Base-by-base conservation (phyloP, 2,113 vertebrate genomes). In the Mobula hypostoma region DNA sequence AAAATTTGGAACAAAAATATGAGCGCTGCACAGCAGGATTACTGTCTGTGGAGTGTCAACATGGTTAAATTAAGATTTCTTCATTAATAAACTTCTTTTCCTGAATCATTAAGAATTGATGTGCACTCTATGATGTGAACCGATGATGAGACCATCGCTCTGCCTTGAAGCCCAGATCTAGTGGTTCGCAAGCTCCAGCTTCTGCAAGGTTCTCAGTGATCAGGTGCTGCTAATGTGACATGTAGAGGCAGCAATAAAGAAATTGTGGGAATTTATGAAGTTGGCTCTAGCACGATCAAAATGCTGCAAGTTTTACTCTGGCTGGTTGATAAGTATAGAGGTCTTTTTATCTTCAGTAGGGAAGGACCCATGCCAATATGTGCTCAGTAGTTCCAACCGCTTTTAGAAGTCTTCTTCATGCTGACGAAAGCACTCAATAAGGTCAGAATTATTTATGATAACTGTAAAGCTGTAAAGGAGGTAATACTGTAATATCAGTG, bases 351-450 rank as follows among this genome's bases (percentile, higher is more conserved):
- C 83, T 63, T 63, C 24, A 63, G 56, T 63, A n/a, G 14, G 58
- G 27, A 63, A 88, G 12, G 83, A 27, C 32, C 70, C 63, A 70
- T 24, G 19, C 15, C 68, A 12, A 12, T 68, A 68, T 24, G 66
- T 91, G 88, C 32, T 36, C 32, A 91, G 66, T 36, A 11, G 32
- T 17, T 92, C 66, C n/a, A 36, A n/a, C n/a, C 66, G 61, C 87
- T 68, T 92, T n/a, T 72, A 72, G 63, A 92, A 40, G 36, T 72
- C 88, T 17, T 92, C 88, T 92, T 72, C n/a, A 63, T 72, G 66
- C 88, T 92, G 88, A 72, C 88, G 72, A 92, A 40, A 92, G 17
- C 66, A 92, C 94, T 95, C 94, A 93, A 95, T 66, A 87, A 94
- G 94, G 94, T 85, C 63, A 94, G 21, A 68, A 85, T 94, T 87